A percentile compares a stretch with the other conserved stretches of the same genome.
These are phyloP conservation scores for Oedothorax gibbosus DNA, from an alignment of 1,140 invertebrate species.

Conservation along the genomic window DNA sequence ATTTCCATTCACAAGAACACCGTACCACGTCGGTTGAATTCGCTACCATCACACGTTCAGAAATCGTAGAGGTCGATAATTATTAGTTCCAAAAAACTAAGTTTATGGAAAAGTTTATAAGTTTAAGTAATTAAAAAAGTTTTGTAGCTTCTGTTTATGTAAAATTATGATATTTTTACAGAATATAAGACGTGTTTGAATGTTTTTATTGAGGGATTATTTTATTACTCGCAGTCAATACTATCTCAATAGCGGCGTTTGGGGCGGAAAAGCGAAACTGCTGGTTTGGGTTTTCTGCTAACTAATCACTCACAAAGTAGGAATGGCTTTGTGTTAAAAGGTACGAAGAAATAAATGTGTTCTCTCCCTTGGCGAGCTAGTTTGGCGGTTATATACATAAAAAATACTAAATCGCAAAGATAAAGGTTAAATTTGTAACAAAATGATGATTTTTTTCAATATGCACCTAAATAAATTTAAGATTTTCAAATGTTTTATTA, in stretches of 20 bases:
- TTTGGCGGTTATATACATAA: too few relatives aligned
- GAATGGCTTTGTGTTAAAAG: too few relatives aligned
- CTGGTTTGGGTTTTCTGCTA: constrained; percentile 8
- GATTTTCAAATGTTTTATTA: too few relatives aligned
- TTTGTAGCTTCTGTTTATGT: neutral
- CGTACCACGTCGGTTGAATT: constrained; percentile 28
- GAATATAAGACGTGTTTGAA: neutral
- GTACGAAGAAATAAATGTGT: too few relatives aligned
- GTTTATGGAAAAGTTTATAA: neutral
- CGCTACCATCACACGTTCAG: constrained; percentile 15
- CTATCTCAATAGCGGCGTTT: constrained; percentile 23
- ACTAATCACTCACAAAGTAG: too few relatives aligned
- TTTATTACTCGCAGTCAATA: constrained; percentile 37
- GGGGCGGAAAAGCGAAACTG: constrained; percentile 14
- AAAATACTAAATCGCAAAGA: too few relatives aligned
- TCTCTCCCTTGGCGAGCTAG: too few relatives aligned
- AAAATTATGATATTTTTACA: neutral
- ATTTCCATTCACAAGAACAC: constrained; percentile 43
- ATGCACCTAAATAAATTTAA: too few relatives aligned
- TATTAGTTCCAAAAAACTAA: neutral
- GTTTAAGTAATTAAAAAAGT: neutral
- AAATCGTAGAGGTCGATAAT: constrained; percentile 27
- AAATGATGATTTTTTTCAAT: too few relatives aligned
- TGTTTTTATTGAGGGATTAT: constrained; percentile 23
- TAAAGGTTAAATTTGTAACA: too few relatives aligned